phyloP scores from a whole-genome alignment of 1,140 invertebrate genomes.

The Drosophila parabipectinata region DNA sequence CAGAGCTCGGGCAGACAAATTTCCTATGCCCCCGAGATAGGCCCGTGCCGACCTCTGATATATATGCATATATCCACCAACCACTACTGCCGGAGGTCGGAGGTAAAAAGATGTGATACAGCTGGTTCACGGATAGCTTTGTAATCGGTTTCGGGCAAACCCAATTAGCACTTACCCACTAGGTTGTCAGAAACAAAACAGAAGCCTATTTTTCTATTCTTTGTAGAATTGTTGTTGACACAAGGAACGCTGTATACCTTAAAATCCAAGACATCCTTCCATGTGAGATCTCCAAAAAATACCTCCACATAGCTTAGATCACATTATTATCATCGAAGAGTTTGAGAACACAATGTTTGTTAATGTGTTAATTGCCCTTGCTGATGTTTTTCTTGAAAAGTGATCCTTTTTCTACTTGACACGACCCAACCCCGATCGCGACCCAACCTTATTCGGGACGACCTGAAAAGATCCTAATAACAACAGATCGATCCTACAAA shows the following conservation, averaged over 20 bases:
- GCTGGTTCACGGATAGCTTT: neutral
- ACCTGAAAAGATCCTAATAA: conserved; percentile 33
- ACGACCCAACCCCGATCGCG: conserved; percentile 1
- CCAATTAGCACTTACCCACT: conserved; percentile 76
- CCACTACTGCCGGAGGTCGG: neutral
- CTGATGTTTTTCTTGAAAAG: conserved; percentile 77
- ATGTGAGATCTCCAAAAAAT: conserved; percentile 36
- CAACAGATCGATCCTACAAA: conserved; percentile 35
- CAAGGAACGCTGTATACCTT: conserved; percentile 41
- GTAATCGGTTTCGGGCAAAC: conserved; percentile 45
- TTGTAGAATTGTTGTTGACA: conserved; percentile 53
- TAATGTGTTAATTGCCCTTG: conserved; percentile 79
- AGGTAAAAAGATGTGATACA: neutral
- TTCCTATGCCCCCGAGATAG: no score
- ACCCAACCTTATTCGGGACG: neutral
- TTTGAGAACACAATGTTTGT: conserved; percentile 47
- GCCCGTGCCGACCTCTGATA: no score
- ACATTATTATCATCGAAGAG: conserved; percentile 76
- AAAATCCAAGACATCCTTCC: neutral
- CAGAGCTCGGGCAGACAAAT: no score
- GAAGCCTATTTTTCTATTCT: conserved; percentile 19
- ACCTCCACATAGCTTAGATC: conserved; percentile 46
- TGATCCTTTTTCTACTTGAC: conserved; percentile 64
- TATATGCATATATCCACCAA: no score
- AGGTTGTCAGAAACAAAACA: conserved; percentile 57